Conservation (phyloP, 2,888 invertebrate species). For the Tenthredo scrophulariae region DNA sequence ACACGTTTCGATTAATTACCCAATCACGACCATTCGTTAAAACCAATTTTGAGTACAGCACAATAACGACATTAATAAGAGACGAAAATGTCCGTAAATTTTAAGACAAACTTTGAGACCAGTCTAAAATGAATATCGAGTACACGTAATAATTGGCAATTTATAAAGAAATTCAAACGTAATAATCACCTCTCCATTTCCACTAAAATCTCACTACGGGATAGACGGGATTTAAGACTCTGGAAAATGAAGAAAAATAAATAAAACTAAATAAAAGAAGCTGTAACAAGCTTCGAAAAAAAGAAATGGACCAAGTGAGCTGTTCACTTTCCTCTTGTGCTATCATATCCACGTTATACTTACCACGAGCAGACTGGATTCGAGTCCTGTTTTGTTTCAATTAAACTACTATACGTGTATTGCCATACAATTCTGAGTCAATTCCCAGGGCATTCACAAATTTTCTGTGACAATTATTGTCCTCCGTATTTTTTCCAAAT, state of each 20-base stretch:
- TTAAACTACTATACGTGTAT: neutral
- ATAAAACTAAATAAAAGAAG: conserved; percentile 55
- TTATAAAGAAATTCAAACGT: conserved; percentile 52
- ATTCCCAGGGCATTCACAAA: conserved; percentile 34
- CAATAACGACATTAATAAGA: neutral
- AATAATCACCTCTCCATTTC: conserved; percentile 65
- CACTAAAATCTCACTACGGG: conserved; percentile 61
- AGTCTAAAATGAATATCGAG: neutral
- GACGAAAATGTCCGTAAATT: conserved; percentile 44
- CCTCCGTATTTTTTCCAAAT: neutral
- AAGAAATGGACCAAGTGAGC: neutral
- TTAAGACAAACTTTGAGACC: neutral
- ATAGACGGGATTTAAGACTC: conserved; percentile 58
- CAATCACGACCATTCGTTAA: neutral
- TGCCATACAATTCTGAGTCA: neutral
- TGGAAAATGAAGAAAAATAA: conserved; percentile 59
- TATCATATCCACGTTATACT: neutral
- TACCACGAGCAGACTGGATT: conserved; percentile 44
- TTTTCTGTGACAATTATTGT: neutral
- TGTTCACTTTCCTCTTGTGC: too few relatives aligned
- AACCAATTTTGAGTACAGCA: neutral
- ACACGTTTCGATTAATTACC: neutral
- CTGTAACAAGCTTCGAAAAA: conserved; percentile 41
- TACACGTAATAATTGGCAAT: conserved; percentile 19
- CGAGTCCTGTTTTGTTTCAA: neutral